Conservation (phyloP, 2,888 invertebrate species). For the Machimus atricapillus region DNA sequence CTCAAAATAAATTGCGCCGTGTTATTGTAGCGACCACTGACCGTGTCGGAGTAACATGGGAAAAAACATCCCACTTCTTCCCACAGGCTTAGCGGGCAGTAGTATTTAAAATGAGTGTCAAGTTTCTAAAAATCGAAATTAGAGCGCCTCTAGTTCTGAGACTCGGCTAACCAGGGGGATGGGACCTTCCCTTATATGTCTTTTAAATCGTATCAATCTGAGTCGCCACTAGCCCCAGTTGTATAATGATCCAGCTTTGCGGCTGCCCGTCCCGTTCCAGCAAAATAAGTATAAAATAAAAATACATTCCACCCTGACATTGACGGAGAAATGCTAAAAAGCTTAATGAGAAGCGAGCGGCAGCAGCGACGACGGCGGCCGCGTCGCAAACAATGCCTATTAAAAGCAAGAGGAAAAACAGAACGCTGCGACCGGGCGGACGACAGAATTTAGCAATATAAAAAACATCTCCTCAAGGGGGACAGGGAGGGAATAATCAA, state of each 20-base stretch:
- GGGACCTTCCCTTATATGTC: background rate
- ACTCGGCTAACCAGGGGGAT: background rate
- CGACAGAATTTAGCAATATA: background rate
- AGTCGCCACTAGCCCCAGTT: background rate
- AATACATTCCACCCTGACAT: background rate
- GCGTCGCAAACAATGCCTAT: slow-evolving; percentile 18
- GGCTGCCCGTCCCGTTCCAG: background rate
- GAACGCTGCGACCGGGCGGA: background rate
- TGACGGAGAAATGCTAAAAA: slow-evolving; percentile 12
- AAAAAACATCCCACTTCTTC: background rate
- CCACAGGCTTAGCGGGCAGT: background rate
- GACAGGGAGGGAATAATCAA: background rate
- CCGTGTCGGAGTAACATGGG: background rate
- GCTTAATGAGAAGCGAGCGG: background rate
- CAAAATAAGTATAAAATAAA: background rate
- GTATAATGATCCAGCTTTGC: background rate
- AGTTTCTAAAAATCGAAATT: background rate
- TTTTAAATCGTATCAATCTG: background rate
- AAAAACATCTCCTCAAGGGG: background rate
- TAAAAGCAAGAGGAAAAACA: background rate
- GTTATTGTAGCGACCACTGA: background rate
- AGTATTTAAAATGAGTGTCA: background rate
- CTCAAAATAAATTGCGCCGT: background rate
- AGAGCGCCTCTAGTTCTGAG: background rate
- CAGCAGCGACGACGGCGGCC: background rate